Conservation (phyloP, 2,888 invertebrate species). For the Conomelus anceps region DNA sequence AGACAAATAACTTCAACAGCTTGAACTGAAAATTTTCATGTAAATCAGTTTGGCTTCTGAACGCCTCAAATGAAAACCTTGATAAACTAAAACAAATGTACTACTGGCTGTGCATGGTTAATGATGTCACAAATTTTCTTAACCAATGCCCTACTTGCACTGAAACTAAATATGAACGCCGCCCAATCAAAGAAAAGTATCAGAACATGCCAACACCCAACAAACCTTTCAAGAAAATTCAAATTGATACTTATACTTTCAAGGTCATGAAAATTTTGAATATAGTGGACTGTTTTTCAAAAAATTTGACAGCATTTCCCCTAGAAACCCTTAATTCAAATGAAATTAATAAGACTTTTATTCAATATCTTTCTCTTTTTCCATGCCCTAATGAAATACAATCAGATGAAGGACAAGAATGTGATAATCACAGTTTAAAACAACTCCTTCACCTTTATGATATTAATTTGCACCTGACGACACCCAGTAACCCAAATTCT, state of each 20-base stretch:
- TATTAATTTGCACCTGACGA: background rate
- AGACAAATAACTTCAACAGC: background rate
- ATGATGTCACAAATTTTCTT: background rate
- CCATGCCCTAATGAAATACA: background rate
- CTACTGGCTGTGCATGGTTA: background rate
- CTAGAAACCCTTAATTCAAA: background rate
- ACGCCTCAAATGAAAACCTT: background rate
- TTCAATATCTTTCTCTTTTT: background rate
- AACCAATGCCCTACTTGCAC: background rate
- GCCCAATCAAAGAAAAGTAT: background rate
- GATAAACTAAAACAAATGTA: no score
- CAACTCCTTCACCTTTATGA: background rate
- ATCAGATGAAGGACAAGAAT: background rate
- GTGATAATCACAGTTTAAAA: background rate
- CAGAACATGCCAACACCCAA: background rate
- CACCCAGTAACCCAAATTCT: background rate
- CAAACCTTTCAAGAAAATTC: background rate
- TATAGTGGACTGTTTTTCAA: no score
- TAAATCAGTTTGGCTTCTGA: background rate
- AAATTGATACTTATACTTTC: background rate
- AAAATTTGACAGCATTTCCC: no score
- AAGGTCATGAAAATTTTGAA: background rate
- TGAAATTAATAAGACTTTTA: no score
- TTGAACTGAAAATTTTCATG: background rate
- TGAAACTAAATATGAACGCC: background rate